Base-by-base conservation (phyloP, 2,888 invertebrate genomes). In the Hydroisotoma schaefferi region DNA sequence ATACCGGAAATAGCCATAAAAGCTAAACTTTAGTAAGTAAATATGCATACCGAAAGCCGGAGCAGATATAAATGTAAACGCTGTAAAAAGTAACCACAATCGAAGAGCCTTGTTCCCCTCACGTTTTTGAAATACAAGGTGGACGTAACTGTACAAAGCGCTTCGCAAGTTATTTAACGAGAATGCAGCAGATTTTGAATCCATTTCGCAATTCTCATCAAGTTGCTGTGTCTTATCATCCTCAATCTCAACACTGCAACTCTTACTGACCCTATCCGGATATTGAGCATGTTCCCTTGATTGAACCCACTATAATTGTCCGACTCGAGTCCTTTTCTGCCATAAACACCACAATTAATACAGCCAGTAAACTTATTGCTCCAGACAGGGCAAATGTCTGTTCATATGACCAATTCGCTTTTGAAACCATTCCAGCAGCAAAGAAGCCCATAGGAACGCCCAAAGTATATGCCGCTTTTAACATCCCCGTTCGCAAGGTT, bases 401-500 rank as follows among this genome's bases (percentile, higher is more conserved):
- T n/a, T n/a, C n/a, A n/a, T n/a, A n/a, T n/a, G n/a, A n/a, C n/a
- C n/a, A n/a, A 23, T 47, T 47, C 6, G 64, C 53, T 52, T 52
- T 65, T 2, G 59, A 44, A 1, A 57, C 33, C 2, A 54, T 55
- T 40, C 73, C 71, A 6, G 71, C 73, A 26, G 72, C n/a, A 8
- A 70, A 55, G n/a, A 65, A 60, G 2, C 73, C 73, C 2, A 65
- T 10, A 10, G 64, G 64, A 2, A 62, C 59, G 1, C 67, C 67
- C 2, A 62, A 33, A 2, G 54, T 40, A 15, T 49, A 52, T 1
- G 55, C 56, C 12, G 61, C 61, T 2, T 55, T 48, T 8, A 83
- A 79, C 12, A 83, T 73, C n/a, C 84, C 85, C 46, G 85, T 79
- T 71, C 84, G 77, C 47, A 84, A 79, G 1, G 85, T 85, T 25